Base-by-base conservation (phyloP, 2,113 vertebrate species). In the Myiozetetes cayanensis region DNA sequence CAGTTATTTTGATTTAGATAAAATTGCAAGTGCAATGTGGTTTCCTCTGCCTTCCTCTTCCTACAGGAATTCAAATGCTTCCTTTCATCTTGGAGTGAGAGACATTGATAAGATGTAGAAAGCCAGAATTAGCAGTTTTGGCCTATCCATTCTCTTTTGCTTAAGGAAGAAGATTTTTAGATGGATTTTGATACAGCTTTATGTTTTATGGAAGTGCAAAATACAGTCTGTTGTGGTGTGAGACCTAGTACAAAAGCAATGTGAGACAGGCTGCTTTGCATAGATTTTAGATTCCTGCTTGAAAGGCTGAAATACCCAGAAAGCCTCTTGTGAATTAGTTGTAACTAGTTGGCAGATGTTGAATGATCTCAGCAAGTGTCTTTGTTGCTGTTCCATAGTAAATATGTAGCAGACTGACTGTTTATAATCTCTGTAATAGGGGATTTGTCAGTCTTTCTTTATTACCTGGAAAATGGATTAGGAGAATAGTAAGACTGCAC, bases 301-400 rank as follows among this genome's bases (percentile, higher is more conserved):
- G 92, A 89, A 87, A 95, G 94, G 88, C 93, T 72, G 18, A 78
- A 86, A 91, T 94, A 81, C 68, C 53, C 12, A 41, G 65, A 70
- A 89, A 92, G 12, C 92, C 91, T 95, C 90, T 72, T 44, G 82
- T 97, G 92, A 65, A 84, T 97, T 93, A 74, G 85, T 95, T 95
- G 71, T 84, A 94, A 85, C 85, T 84, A 49, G 83, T 41, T 94
- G 90, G 70, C 96, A 97, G 93, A 94, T 96, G 88, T 85, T 96
- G 95, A 95, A 95, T 95, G 73, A 95, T 85, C 59, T 96, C 81
- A 76, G 91, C 89, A 94, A 97, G 84, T 95, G 94, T 91, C 94
- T 95, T 94, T 96, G 94, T 96, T 96, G 93, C 76, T 93, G 59
- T 90, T 94, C 67, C 53, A 31, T 89, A 68, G 92, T 92, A 96